Percentiles rank a stretch among this genome's conserved stretches.
These are phyloP conservation scores for Motacilla alba DNA, from an alignment of 2,113 vertebrate species.

Conservation along the genomic window DNA sequence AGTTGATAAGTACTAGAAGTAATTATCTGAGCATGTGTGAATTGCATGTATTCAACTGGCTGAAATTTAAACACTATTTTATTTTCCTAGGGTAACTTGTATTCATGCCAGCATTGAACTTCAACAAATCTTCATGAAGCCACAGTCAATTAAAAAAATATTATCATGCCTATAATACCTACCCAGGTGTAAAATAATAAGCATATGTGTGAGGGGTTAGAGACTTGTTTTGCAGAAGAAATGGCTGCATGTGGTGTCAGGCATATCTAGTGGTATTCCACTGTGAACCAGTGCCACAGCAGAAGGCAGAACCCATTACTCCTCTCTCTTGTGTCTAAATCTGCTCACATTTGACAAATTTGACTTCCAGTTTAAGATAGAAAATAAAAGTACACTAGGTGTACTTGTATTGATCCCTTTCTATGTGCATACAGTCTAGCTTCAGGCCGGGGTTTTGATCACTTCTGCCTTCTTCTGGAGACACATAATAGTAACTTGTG, in stretches of 20 bases:
- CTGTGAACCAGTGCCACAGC: neutral
- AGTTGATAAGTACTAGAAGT: neutral
- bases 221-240: neutral
- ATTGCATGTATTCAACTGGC: neutral
- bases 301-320: neutral
- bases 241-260: neutral
- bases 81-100: neutral
- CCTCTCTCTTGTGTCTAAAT: neutral
- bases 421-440: neutral
- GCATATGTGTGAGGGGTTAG: neutral
- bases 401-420: neutral
- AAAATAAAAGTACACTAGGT: neutral
- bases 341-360: neutral
- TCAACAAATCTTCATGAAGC: neutral
- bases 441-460: neutral
- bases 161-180: neutral
- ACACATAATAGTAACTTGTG: neutral
- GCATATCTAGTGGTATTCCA: neutral
- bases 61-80: neutral
- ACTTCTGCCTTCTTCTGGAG: neutral
- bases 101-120: neutral
- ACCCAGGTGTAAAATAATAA: neutral
- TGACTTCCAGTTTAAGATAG: neutral
- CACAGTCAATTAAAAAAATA: neutral
- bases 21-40: neutral